These are phyloP conservation scores for Melanerpes formicivorus DNA, from an alignment of 2,113 vertebrate species.

Conservation along the genomic window DNA sequence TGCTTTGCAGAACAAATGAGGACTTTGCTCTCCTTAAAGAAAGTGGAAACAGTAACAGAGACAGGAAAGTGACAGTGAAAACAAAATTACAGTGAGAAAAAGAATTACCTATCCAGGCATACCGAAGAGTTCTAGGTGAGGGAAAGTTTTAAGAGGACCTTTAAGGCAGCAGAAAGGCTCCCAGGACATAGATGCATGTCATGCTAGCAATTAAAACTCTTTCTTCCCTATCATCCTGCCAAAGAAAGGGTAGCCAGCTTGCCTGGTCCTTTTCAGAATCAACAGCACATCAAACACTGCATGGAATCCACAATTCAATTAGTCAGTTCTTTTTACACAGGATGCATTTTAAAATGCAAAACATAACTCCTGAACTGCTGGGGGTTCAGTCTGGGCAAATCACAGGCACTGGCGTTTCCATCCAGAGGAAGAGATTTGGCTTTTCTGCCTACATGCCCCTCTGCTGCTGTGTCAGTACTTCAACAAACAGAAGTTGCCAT, in stretches of 20 bases:
- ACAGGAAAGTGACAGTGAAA: background rate
- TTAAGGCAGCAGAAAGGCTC: background rate
- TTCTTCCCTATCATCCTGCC: background rate
- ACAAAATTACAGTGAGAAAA: background rate
- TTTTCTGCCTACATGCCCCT: constrained; percentile 2
- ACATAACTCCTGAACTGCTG: constrained; percentile 1
- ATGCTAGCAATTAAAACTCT: background rate
- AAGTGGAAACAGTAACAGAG: background rate
- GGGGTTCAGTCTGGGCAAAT: constrained; percentile 29
- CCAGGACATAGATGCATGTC: background rate
- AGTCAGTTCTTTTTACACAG: constrained; percentile 53
- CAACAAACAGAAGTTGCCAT: constrained; percentile 27
- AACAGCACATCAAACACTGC: constrained; percentile 24
- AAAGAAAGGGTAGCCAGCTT: background rate
- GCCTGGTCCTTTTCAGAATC: constrained; percentile 39
- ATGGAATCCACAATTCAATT: constrained; percentile 44
- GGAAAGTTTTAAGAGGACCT: background rate
- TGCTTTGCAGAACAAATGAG: background rate
- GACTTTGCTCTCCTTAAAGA: background rate
- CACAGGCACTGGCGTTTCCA: constrained; percentile 9
- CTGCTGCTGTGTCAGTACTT: background rate
- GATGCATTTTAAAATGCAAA: constrained; percentile 55
- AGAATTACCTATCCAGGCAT: background rate
- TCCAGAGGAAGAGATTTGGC: background rate
- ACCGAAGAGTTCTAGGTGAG: background rate